A percentile compares a stretch with the other conserved stretches of the same genome.
These are phyloP conservation scores for Rhagophthalmus giganteus DNA, from an alignment of 2,888 invertebrate genomes.

Conservation along the genomic window DNA sequence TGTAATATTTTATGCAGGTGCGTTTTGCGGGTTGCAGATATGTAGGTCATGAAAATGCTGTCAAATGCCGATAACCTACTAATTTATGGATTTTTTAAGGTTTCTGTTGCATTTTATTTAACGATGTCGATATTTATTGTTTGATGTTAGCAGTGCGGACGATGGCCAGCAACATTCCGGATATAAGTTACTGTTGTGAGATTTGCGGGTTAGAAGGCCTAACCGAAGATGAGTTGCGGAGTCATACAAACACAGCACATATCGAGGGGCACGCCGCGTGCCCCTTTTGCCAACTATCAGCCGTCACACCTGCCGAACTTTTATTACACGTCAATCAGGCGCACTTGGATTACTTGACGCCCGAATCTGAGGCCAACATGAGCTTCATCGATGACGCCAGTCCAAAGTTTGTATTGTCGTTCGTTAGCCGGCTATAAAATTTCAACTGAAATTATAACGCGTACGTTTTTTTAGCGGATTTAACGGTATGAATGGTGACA, in stretches of 20 bases:
- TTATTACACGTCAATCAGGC: constrained; percentile 79
- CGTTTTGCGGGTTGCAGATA: constrained; percentile 32
- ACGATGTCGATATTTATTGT: too few species aligned
- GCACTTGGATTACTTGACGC: constrained; percentile 82
- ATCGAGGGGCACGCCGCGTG: constrained; percentile 78
- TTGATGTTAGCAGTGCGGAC: too few species aligned
- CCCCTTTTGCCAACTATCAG: constrained; percentile 79
- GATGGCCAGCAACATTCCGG: constrained; percentile 61
- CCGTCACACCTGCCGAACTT: constrained; percentile 73
- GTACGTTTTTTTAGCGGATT: constrained; percentile 39
- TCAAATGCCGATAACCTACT: constrained; percentile 21
- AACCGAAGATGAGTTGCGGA: constrained; percentile 76
- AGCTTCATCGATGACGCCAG: constrained; percentile 75
- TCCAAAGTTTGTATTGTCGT: constrained; percentile 43
- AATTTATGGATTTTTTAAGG: constrained; percentile 23
- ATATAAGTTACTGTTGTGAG: constrained; percentile 72
- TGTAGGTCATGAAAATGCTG: constrained; percentile 25
- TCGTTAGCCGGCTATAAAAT: too few species aligned
- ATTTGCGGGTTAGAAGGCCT: constrained; percentile 84
- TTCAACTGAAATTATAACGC: neutral
- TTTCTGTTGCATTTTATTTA: constrained; percentile 14
- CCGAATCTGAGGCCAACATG: constrained; percentile 72
- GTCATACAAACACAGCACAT: constrained; percentile 77
- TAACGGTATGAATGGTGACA: constrained; percentile 38
- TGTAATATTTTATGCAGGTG: constrained; percentile 26